Evolutionary conservation across 2,797 vertebrate genomes (phyloP), one percentile per base, ranked within the genome.

Genomic region (Megalops cyprinoides): DNA sequence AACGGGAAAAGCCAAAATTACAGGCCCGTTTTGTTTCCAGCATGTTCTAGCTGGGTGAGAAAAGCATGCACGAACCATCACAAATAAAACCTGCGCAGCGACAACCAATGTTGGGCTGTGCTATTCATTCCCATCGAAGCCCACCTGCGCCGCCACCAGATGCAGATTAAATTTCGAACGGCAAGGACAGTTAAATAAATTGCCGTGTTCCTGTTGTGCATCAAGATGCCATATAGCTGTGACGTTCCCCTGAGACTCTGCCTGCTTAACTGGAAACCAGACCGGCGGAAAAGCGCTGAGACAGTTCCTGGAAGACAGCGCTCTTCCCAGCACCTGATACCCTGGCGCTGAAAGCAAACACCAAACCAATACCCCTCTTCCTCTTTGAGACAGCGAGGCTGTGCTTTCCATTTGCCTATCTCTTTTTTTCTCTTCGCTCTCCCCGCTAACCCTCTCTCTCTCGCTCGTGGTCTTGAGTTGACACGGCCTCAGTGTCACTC

Each of bases 401-500:
- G 46, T 78, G 44, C 82, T 82, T 42, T 58, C 79, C 79, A 60
- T 69, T 42, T 56, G 48, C 58, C 34, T 5, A 25, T 42, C 62
- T 44, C 34, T 83, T 15, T 60, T 14, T 14, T 56, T 12, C 34
- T 44, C 20, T 4, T 49, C 74, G 31, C 20, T 48, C 90, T 86
- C 88, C 77, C 39, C 28, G 20, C 56, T 55, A n/a, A 49, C 55
- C n/a, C 76, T 60, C 51, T 62, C 48, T 39, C n/a, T 77, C 73
- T 3, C 15, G 46, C 60, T 74, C 14, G n/a, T n/a, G 39, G 37
- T 77, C 75, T 49, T 74, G 18, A 58, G 28, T n/a, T 28, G 28
- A 37, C 44, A 37, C 28, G 46, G 14, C 37, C 37, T 84, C 76
- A 81, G 60, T 88, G 91, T 92, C 90, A 90, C 87, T 89, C 83